Evolutionary conservation across 2,113 vertebrate species (phyloP), one percentile per base, ranked within the genome.

Genomic region (Oxyura jamaicensis): DNA sequence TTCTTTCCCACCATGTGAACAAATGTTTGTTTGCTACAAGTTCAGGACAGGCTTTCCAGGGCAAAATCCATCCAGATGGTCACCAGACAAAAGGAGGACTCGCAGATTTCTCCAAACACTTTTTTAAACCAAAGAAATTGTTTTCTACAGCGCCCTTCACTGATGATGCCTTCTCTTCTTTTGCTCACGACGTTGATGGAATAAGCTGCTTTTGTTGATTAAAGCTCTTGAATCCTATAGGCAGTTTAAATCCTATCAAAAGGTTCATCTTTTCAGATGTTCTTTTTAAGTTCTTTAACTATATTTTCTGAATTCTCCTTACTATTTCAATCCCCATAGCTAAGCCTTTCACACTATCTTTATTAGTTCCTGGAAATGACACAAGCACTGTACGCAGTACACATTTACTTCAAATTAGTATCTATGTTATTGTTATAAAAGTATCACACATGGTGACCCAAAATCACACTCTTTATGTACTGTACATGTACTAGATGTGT

Each of bases 161-260:
- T 86, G 81, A 78, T 56, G 89, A 79, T 41, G 90, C 35, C 71
- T 97, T 90, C 92, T 96, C 80, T 56, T 59, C 91, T 94, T 17
- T 83, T 94, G 92, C 94, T 91, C 86, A 93, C 5, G 11, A 95
- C 93, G 48, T 46, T 95, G 94, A 86, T 87, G 59, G 89, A 97
- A 95, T 97, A 98, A 97, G 96, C 96, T 96, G 86, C 93, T 98
- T 97, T 97, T 85, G 88, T 91, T 95, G 95, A 93, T 96, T 97
- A 98, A 97, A 95, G 94, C 72, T 73, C 83, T 69, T 85, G 86
- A 98, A 97, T 97, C 92, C 83, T 74, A 91, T 66, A 93, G 93
- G 77, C 91, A 95, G 84, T 81, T 80, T 96, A 93, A 97, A 97
- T 95, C 94, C 95, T 97, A 97, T 98, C 97, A 90, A 96, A 97